Percentiles rank a stretch among this genome's conserved stretches.
These are phyloP conservation scores for Tachina grossa DNA, from an alignment of 2,888 invertebrate species.

Conservation along the genomic window DNA sequence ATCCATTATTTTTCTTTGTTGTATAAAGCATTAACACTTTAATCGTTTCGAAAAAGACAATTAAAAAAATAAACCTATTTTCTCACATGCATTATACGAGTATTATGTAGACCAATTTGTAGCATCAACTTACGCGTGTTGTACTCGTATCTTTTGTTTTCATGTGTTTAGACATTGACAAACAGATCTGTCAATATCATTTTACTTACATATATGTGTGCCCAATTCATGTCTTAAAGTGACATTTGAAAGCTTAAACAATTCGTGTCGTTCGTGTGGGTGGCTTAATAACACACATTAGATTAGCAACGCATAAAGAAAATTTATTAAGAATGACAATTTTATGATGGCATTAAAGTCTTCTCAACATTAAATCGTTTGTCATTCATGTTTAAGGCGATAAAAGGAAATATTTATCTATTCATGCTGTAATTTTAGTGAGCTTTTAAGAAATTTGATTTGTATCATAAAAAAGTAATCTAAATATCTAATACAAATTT, in stretches of 20 bases:
- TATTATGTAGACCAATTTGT: no score
- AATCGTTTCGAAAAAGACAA: no score
- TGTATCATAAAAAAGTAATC: background rate
- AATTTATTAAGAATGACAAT: conserved; percentile 29
- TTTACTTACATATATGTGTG: background rate
- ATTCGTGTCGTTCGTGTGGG: background rate
- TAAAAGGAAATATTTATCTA: background rate
- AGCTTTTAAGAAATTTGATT: background rate
- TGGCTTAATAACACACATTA: background rate
- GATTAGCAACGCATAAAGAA: background rate
- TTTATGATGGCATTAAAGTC: conserved; percentile 49
- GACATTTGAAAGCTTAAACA: background rate
- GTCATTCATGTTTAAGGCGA: background rate
- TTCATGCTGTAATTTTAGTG: background rate
- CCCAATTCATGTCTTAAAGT: background rate
- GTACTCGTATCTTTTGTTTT: background rate
- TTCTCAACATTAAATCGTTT: conserved; percentile 25
- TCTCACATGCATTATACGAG: no score
- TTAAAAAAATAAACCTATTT: no score
- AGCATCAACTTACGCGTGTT: no score
- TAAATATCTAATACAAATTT: conserved; percentile 25
- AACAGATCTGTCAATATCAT: conserved; percentile 32
- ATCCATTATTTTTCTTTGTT: no score
- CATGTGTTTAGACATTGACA: conserved; percentile 25
- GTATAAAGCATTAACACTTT: no score